Percentiles rank a stretch among this genome's conserved stretches.
These are phyloP conservation scores for Drosophila affinis DNA, from an alignment of 2,888 invertebrate genomes.

Conservation along the genomic window DNA sequence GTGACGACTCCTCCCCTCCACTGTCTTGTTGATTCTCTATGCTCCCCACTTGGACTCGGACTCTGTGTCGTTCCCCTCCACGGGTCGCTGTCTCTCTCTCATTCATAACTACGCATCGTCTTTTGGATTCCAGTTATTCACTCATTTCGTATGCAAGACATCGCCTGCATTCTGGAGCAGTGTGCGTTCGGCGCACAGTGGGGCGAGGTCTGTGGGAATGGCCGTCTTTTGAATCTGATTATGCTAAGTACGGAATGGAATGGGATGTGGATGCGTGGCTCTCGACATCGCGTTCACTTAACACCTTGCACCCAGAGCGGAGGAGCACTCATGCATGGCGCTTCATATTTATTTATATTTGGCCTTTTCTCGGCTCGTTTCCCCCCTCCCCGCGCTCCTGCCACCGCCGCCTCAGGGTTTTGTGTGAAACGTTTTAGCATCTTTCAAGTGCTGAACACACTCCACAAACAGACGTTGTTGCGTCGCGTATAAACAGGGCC, in stretches of 20 bases:
- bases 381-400: no score
- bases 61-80: not conserved
- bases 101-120: constrained; percentile 70
- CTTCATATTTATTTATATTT: constrained; percentile 77
- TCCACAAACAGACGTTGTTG: constrained; percentile 21
- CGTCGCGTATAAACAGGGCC: constrained; percentile 58
- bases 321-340: constrained; percentile 69
- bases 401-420: not conserved
- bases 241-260: constrained; percentile 42
- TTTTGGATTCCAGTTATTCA: constrained; percentile 66
- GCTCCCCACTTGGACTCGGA: constrained; percentile 52
- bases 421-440: constrained; percentile 71
- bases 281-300: constrained; percentile 53
- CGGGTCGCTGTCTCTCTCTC: constrained; percentile 21
- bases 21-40: constrained; percentile 16
- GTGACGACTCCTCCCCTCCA: not conserved
- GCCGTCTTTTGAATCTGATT: constrained; percentile 33
- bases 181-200: constrained; percentile 55
- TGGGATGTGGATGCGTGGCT: constrained; percentile 5
- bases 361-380: constrained; percentile 61
- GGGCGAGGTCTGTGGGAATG: constrained; percentile 29
- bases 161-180: constrained; percentile 63
- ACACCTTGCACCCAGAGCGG: constrained; percentile 52
- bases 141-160: constrained; percentile 71
- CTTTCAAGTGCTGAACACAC: constrained; percentile 65